Evolutionary conservation across 2,797 vertebrate species (phyloP), one percentile per base, ranked within the genome.

Genomic region (Falco biarmicus): DNA sequence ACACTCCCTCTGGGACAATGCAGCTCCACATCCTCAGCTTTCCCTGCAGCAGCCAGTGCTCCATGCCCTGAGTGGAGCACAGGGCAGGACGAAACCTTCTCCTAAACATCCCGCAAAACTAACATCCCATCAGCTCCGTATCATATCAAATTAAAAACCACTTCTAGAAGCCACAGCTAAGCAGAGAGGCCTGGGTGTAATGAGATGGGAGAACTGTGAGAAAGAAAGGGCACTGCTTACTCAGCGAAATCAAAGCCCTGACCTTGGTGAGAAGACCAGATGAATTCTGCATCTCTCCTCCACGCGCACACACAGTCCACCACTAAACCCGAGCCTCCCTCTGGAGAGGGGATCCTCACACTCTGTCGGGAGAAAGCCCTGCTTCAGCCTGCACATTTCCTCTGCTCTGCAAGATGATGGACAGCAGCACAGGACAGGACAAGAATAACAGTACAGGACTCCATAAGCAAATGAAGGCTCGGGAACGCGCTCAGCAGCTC

Each of bases 181-280:
- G 56, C 37, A 87, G 74, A 73, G 79, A 71, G 78, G 50, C 43
- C 82, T 9, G 21, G 4, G 78, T 37, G 60, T 26, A 73, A 81
- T 11, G 28, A 59, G 65, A 85, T 15, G 53, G 77, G 25, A 34
- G 80, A 76, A 61, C 54, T 25, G 76, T 1, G 22, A 75, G 65
- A 79, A 50, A n/a, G 51, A 56, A 53, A 51, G 54, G 41, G 63
- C 7, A 0, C 15, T 89, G 91, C 85, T 89, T 47, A 18, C 5
- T 74, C 63, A 64, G 95, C 24, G 57, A 82, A 89, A 95, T 31
- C 64, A 68, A 93, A 96, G 89, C 66, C 61, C 53, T 59, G 82
- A 94, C 89, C 94, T 96, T 88, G 93, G 48, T 25, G 45, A 80
- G 84, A 81, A 85, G 91, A 87, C 54, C 63, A 71, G 59, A 68